These are phyloP conservation scores for Lerista edwardsae DNA, from an alignment of 2,797 vertebrate genomes.

Conservation along the genomic window DNA sequence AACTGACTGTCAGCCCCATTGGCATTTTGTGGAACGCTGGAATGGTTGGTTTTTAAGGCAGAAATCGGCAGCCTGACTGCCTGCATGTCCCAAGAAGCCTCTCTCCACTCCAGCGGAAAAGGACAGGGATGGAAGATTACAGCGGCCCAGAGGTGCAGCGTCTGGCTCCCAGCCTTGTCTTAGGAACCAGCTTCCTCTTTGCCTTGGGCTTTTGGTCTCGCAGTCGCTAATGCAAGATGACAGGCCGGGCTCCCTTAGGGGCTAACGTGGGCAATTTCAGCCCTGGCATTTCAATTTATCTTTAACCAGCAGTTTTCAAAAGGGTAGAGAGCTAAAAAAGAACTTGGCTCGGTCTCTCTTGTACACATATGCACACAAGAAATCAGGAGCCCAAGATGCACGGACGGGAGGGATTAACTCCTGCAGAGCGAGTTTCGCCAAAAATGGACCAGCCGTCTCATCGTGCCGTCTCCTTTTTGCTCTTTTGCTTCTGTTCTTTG, in stretches of 20 bases:
- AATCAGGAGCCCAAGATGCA: slow-evolving; percentile 55
- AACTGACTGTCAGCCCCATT: slow-evolving; percentile 63
- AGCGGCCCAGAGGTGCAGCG: slow-evolving; percentile 65
- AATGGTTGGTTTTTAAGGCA: slow-evolving; percentile 58
- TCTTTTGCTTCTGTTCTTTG: background rate
- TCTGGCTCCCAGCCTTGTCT: slow-evolving; percentile 64
- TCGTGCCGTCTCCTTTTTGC: background rate
- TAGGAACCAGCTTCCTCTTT: slow-evolving; percentile 70
- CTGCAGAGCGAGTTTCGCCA: slow-evolving; percentile 26
- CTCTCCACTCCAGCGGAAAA: slow-evolving; percentile 61
- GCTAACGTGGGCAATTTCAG: slow-evolving; percentile 77
- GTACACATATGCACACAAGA: slow-evolving; percentile 15
- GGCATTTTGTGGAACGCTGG: slow-evolving; percentile 58
- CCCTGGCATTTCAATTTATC: slow-evolving; percentile 79
- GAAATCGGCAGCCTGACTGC: slow-evolving; percentile 66
- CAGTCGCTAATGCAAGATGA: slow-evolving; percentile 85
- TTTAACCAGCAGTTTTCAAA: slow-evolving; percentile 72
- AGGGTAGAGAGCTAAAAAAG: slow-evolving; percentile 70
- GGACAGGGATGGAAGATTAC: slow-evolving; percentile 72
- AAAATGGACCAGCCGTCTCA: rapidly evolving
- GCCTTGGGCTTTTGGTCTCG: slow-evolving; percentile 79
- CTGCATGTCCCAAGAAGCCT: slow-evolving; percentile 65
- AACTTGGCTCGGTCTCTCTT: slow-evolving; percentile 57
- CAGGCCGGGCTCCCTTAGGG: slow-evolving; percentile 81
- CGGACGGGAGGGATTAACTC: slow-evolving; percentile 61